A percentile compares a stretch with the other conserved stretches of the same genome.
phyloP scores from a whole-genome alignment of 64 coral and sea anemone genomes.

The Montipora capricornis region DNA sequence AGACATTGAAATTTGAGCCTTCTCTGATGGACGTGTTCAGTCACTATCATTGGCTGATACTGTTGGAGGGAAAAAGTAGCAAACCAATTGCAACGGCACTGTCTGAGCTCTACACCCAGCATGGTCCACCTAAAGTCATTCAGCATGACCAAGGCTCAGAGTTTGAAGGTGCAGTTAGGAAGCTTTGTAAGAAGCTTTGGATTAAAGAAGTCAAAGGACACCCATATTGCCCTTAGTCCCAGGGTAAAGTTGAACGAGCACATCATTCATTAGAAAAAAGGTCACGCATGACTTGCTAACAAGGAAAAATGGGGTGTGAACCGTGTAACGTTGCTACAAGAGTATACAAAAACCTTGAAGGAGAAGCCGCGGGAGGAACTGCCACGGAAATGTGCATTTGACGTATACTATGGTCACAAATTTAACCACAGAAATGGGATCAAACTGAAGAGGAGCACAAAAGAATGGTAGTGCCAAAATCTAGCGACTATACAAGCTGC shows the following conservation, averaged over 20 bases:
- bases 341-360: too few species aligned
- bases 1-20: conserved; percentile 51
- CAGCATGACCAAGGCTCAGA: neutral
- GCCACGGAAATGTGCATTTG: neutral
- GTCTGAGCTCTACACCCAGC: neutral
- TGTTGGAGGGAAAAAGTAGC: conserved; percentile 25
- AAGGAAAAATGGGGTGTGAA: too few species aligned
- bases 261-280: too few species aligned
- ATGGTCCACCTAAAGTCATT: neutral
- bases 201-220: too few species aligned
- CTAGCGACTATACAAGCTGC: too few species aligned
- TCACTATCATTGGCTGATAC: neutral
- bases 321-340: too few species aligned
- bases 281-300: too few species aligned
- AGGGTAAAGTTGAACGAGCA: too few species aligned
- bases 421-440: neutral
- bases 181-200: too few species aligned
- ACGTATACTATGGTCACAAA: too few species aligned
- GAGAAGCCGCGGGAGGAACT: neutral
- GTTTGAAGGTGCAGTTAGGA: neutral
- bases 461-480: too few species aligned
- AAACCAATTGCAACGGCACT: neutral
- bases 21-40: conserved; percentile 59
- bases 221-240: too few species aligned
- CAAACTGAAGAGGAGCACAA: neutral